Evolutionary conservation across 2,113 vertebrate genomes (phyloP).

Genomic region (Macquaria australasica): DNA sequence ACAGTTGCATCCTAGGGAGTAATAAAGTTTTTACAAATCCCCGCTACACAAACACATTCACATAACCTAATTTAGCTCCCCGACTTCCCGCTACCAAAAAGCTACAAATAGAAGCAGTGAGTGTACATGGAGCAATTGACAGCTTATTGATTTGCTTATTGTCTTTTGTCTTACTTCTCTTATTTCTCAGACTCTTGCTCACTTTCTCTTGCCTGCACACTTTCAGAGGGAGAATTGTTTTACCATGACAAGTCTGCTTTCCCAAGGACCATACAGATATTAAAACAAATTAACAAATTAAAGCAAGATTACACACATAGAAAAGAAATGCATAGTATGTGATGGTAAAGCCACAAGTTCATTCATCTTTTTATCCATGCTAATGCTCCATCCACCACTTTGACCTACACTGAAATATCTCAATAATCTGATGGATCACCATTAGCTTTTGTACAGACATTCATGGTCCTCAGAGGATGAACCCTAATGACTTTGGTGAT

Average conservation of each 20-base stretch:
- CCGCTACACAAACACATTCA: slow-evolving; percentile 22
- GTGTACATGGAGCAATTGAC: background rate
- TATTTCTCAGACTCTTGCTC: background rate
- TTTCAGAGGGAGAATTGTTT: background rate
- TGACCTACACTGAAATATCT: background rate
- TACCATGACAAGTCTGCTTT: background rate
- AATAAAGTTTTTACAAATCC: slow-evolving; percentile 62
- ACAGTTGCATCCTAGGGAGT: slow-evolving; percentile 53
- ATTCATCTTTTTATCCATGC: no score
- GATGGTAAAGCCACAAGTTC: no score
- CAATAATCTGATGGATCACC: background rate
- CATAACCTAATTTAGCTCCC: slow-evolving; percentile 49
- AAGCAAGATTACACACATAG: no score
- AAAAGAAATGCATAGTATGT: no score
- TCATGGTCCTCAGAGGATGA: background rate
- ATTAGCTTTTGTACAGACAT: background rate
- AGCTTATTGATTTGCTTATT: slow-evolving; percentile 24
- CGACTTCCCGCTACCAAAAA: background rate
- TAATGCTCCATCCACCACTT: no score
- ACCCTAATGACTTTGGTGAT: background rate
- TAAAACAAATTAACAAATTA: background rate
- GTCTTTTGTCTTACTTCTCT: slow-evolving; percentile 8
- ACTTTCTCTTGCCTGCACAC: background rate
- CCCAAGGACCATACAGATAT: background rate
- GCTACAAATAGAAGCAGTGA: slow-evolving; percentile 36